These are phyloP conservation scores for Dryobates pubescens DNA, from an alignment of 2,797 vertebrate species.

Conservation along the genomic window DNA sequence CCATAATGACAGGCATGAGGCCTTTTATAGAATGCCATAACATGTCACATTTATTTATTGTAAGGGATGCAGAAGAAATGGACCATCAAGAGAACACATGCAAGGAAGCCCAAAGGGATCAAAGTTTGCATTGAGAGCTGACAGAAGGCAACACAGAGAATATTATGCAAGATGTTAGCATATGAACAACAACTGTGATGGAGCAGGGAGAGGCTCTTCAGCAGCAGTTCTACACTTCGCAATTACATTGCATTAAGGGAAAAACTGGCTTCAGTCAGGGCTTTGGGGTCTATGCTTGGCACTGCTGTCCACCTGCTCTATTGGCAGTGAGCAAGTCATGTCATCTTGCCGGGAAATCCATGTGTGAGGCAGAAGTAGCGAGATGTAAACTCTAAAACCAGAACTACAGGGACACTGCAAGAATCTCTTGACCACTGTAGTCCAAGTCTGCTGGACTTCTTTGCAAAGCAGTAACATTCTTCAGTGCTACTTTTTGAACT, in stretches of 20 bases:
- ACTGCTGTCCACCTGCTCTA: not conserved
- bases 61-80: not conserved
- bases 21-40: not conserved
- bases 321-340: not conserved
- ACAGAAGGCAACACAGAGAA: not conserved
- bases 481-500: not conserved
- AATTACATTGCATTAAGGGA: not conserved
- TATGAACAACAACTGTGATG: not conserved
- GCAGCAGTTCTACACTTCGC: not conserved
- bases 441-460: not conserved
- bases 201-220: not conserved
- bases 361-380: not conserved
- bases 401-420: not conserved
- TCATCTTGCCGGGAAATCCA: not conserved
- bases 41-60: not conserved
- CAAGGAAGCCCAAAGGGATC: not conserved
- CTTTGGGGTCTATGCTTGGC: not conserved
- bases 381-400: not conserved
- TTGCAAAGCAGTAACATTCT: not conserved
- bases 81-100: not conserved
- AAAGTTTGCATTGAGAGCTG: not conserved
- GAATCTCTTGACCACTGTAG: not conserved
- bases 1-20: not conserved
- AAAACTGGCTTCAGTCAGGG: not conserved
- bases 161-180: not conserved